Evolutionary conservation across 2,113 vertebrate species (phyloP), one percentile per base, ranked within the genome.

Genomic region (Ptilorrhoa leucosticta): DNA sequence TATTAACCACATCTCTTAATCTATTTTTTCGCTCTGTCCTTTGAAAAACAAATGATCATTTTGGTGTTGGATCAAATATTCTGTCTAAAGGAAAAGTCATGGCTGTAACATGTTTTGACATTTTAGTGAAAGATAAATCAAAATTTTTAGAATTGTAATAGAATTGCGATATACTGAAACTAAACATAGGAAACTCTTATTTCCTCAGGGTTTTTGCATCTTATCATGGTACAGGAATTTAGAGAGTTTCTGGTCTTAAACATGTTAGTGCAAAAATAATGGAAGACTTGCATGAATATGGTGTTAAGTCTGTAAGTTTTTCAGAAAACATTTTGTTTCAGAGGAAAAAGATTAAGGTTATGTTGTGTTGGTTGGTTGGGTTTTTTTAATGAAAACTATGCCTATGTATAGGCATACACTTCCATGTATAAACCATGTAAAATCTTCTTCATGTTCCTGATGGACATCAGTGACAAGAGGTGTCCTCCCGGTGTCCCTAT

Each of bases 151-250:
- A 58, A 65, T 33, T 47, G 3, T n/a, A 42, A 48, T 79, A 50
- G 2, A 68, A 79, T 37, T 70, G 27, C 44, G 23, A 18, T 42
- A 16, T 33, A n/a, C 20, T 42, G 33, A 66, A 89, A 39, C 7
- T 7, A 44, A 10, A 23, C 10, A 47, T 7, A 42, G 2, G 8
- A 45, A 79, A 26, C 7, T 35, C 33, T 58, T 63, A 51, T n/a
- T n/a, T n/a, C n/a, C n/a, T n/a, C n/a, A 45, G 4, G 5, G 10
- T 10, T 40, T 37, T 45, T 4, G 1, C 45, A 42, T 54, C 3
- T 9, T 65, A 20, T 13, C 13, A 22, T 42, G 20, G 31, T 27
- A 14, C n/a, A 69, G 21, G 11, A 5, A 9, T 83, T 69, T 63
- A 42, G n/a, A 50, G 8, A 56, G 5, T 37, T 77, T 37, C 40